Evolutionary conservation across 2,113 vertebrate species (phyloP).

Genomic region (Neoarius graeffei): DNA sequence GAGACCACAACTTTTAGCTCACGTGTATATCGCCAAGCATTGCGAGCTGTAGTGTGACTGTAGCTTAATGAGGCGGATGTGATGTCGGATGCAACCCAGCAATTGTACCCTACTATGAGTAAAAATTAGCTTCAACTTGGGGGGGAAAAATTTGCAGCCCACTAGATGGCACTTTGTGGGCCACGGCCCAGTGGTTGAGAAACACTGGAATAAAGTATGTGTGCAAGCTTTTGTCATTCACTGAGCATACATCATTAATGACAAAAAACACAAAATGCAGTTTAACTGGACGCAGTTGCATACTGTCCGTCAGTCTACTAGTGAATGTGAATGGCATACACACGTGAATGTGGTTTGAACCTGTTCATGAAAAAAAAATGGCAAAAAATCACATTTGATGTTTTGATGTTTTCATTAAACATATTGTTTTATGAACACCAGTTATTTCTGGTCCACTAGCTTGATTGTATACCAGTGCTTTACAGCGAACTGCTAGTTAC

Average conservation of each 20-base stretch:
- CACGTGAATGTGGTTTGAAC: neutral
- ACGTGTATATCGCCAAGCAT: too few relatives aligned
- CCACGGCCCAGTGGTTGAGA: too few relatives aligned
- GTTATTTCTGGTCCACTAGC: neutral
- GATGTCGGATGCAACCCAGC: too few relatives aligned
- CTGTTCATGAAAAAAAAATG: neutral
- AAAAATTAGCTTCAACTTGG: too few relatives aligned
- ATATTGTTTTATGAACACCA: neutral
- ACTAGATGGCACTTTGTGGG: too few relatives aligned
- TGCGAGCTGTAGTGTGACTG: too few relatives aligned
- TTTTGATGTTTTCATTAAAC: neutral
- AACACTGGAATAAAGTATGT: too few relatives aligned
- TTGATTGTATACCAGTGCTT: neutral
- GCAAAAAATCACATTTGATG: neutral
- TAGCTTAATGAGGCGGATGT: too few relatives aligned
- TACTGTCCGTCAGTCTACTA: neutral
- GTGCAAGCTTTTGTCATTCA: neutral
- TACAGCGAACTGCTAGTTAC: too few relatives aligned
- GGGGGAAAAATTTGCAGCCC: too few relatives aligned
- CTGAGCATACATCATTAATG: neutral
- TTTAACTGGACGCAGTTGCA: neutral
- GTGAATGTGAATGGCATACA: neutral
- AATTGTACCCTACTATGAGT: too few relatives aligned
- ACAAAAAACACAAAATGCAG: neutral
- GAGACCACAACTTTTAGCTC: too few relatives aligned